Conservation (phyloP, 1,140 invertebrate species). For the Brachionus calyciflorus region DNA sequence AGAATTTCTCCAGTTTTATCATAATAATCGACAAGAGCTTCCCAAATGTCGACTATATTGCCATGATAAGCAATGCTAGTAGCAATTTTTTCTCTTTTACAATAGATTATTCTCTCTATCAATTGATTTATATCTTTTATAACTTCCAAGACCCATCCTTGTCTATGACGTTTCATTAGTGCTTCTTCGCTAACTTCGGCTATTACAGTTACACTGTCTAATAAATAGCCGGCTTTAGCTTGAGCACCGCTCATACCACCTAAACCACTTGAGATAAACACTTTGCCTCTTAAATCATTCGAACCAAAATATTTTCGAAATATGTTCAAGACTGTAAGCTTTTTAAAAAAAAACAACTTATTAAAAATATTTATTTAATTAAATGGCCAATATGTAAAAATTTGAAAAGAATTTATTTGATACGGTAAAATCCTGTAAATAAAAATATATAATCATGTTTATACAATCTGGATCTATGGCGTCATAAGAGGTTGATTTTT, state of each 20-base stretch:
- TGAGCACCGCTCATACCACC: constrained; percentile 70
- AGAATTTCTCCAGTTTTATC: constrained; percentile 65
- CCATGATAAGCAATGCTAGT: constrained; percentile 69
- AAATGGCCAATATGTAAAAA: no score
- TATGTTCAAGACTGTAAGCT: constrained; percentile 69
- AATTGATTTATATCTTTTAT: constrained; percentile 63
- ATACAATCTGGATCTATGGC: no score
- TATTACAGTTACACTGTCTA: constrained; percentile 69
- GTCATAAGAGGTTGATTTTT: no score
- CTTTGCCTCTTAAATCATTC: constrained; percentile 64
- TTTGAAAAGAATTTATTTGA: no score
- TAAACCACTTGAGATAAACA: constrained; percentile 49
- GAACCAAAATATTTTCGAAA: constrained; percentile 66
- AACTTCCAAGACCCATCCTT: constrained; percentile 68
- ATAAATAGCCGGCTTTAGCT: constrained; percentile 69
- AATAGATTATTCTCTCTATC: constrained; percentile 61
- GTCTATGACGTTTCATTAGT: constrained; percentile 65
- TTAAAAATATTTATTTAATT: no score
- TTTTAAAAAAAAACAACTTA: no score
- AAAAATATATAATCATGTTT: no score
- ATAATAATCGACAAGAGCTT: constrained; percentile 62
- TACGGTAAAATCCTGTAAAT: no score
- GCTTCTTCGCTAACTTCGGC: constrained; percentile 68
- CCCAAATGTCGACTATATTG: constrained; percentile 67
- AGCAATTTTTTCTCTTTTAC: constrained; percentile 54